Evolutionary conservation across 2,888 invertebrate genomes (phyloP).

Genomic region (Isoperla grammatica): DNA sequence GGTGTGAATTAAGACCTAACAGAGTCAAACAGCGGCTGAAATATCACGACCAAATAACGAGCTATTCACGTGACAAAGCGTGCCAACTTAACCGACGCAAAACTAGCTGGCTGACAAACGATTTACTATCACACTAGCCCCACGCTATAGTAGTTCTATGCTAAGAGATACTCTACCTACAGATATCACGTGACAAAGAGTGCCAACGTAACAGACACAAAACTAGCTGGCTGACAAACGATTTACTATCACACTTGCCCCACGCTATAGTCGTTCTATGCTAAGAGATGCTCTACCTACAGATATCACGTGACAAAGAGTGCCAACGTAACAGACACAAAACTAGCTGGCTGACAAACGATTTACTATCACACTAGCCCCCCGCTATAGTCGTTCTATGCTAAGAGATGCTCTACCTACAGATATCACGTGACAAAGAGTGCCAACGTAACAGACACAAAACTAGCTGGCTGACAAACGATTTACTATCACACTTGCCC

Average conservation of each 20-base stretch:
- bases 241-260: slow-evolving; percentile 23
- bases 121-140: slow-evolving; percentile 23
- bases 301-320: slow-evolving; percentile 25
- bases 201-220: slow-evolving; percentile 26
- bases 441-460: slow-evolving; percentile 26
- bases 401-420: slow-evolving; percentile 1
- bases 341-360: slow-evolving; percentile 27
- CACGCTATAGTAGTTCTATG: not conserved
- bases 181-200: slow-evolving; percentile 25
- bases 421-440: slow-evolving; percentile 25
- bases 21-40: too few species aligned
- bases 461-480: slow-evolving; percentile 27
- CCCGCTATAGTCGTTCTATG: not conserved
- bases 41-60: slow-evolving; percentile 20
- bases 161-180: slow-evolving; percentile 1
- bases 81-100: slow-evolving; percentile 27
- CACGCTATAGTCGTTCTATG: not conserved
- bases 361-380: slow-evolving; percentile 23
- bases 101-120: slow-evolving; percentile 27
- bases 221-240: slow-evolving; percentile 27
- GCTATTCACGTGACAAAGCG: slow-evolving; percentile 24
- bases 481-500: slow-evolving; percentile 23
- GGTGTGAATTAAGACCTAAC: too few species aligned
- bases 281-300: slow-evolving; percentile 1
- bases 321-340: slow-evolving; percentile 26